Conservation (phyloP, 2,888 invertebrate genomes). For the Dendrolimus pini region DNA sequence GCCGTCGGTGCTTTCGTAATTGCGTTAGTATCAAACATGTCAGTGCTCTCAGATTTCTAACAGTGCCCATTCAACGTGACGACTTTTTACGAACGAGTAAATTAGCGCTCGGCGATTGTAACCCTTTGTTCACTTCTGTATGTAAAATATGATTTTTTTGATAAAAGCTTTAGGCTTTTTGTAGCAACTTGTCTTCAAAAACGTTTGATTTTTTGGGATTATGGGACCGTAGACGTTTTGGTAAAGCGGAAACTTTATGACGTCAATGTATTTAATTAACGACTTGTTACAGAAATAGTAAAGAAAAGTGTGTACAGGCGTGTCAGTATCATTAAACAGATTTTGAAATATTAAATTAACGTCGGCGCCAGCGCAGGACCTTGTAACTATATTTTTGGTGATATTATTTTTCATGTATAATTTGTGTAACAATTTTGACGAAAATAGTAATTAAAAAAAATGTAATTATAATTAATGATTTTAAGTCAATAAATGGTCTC, state of each 20-base stretch:
- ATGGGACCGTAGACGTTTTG: no score
- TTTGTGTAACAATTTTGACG: no score
- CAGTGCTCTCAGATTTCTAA: slow-evolving; percentile 35
- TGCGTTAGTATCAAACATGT: slow-evolving; percentile 52
- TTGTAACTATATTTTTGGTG: no score
- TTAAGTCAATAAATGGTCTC: no score
- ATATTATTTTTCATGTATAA: no score
- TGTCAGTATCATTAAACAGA: no score
- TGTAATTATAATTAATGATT: no score
- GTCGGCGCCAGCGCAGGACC: no score
- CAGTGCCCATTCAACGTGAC: slow-evolving; percentile 35
- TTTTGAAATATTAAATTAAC: no score
- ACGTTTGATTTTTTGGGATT: no score
- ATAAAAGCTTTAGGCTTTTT: background rate
- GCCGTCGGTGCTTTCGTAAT: slow-evolving; percentile 50
- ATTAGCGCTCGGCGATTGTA: slow-evolving; percentile 10
- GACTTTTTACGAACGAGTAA: slow-evolving; percentile 28
- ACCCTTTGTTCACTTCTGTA: background rate
- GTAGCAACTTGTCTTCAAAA: background rate
- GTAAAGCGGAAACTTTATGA: no score
- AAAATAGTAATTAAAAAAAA: no score
- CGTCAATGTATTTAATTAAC: background rate
- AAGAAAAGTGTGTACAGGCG: background rate
- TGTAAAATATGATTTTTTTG: background rate
- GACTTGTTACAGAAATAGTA: background rate